Percentiles rank a stretch among this genome's conserved stretches.
phyloP scores from a whole-genome alignment of 2,113 vertebrate species.

The Gavia stellata region DNA sequence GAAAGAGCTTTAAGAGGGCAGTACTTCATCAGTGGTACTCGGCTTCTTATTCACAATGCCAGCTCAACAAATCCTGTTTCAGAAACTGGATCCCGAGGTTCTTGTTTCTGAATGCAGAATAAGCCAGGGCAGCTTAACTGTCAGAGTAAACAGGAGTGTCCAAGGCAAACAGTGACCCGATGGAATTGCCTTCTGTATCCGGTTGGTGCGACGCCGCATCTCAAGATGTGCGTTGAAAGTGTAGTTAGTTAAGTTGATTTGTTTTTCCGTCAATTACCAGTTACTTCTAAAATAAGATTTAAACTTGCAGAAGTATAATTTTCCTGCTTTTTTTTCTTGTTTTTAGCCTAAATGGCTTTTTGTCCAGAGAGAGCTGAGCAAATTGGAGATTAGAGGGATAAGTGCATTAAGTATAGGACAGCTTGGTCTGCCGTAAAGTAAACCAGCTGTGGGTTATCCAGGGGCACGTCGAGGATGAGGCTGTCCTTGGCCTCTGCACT shows the following conservation, averaged over 20 bases:
- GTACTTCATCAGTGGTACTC: neutral
- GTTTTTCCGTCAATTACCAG: neutral
- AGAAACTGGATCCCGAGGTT: neutral
- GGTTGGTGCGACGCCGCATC: neutral
- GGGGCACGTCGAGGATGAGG: rapidly evolving
- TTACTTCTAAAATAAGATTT: neutral
- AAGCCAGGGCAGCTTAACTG: neutral
- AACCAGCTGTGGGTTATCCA: neutral
- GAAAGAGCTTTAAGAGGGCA: neutral
- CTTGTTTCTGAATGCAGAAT: neutral
- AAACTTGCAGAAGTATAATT: neutral
- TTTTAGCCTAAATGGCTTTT: neutral
- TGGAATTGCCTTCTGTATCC: neutral
- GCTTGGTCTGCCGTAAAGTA: neutral
- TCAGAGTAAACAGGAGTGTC: neutral
- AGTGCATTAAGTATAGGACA: neutral
- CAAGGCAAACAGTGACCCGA: neutral
- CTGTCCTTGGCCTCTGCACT: neutral
- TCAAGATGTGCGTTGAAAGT: neutral
- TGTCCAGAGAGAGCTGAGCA: neutral
- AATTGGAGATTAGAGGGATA: neutral
- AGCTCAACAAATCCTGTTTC: neutral
- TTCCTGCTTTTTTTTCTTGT: neutral
- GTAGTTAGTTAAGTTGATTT: neutral
- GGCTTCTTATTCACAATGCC: neutral